phyloP scores from a whole-genome alignment of 2,113 vertebrate genomes.

The Apodemus sylvaticus region DNA sequence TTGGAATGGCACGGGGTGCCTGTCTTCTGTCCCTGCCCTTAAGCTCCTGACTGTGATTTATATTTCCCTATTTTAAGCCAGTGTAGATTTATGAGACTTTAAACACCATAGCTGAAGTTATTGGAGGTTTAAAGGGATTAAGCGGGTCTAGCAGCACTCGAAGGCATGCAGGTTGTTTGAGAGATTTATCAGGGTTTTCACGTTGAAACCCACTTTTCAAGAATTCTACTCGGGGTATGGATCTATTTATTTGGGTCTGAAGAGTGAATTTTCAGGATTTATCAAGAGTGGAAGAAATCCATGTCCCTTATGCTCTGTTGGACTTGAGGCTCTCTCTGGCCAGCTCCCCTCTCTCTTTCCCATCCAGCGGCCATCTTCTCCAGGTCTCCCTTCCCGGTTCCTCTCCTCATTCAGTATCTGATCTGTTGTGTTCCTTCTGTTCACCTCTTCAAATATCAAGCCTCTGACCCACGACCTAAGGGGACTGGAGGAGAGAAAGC shows the following conservation, averaged over 20 bases:
- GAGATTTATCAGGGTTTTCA: constrained; percentile 67
- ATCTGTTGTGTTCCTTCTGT: background rate
- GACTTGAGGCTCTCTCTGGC: background rate
- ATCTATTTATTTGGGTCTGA: constrained; percentile 60
- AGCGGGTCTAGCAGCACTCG: constrained; percentile 1
- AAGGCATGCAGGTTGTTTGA: constrained; percentile 33
- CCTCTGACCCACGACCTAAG: background rate
- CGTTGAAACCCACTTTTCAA: constrained; percentile 61
- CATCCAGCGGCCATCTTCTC: background rate
- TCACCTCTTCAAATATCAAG: background rate
- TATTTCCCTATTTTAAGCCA: constrained; percentile 80
- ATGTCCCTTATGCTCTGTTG: background rate
- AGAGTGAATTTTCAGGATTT: constrained; percentile 58
- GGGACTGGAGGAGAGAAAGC: background rate
- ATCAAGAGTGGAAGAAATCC: constrained; percentile 18
- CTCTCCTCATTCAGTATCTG: background rate
- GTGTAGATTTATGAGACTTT: constrained; percentile 81
- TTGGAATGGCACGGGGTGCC: constrained; percentile 52
- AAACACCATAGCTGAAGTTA: constrained; percentile 77
- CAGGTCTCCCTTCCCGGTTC: background rate
- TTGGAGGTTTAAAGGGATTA: constrained; percentile 72
- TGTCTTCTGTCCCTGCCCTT: constrained; percentile 68
- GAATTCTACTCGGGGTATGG: constrained; percentile 43
- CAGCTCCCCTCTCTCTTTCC: background rate
- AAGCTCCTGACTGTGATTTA: constrained; percentile 77